Percentiles rank a stretch among this genome's conserved stretches.
These are phyloP conservation scores for Ascidia mentula DNA, from an alignment of 23 tunicate genomes.

Conservation along the genomic window DNA sequence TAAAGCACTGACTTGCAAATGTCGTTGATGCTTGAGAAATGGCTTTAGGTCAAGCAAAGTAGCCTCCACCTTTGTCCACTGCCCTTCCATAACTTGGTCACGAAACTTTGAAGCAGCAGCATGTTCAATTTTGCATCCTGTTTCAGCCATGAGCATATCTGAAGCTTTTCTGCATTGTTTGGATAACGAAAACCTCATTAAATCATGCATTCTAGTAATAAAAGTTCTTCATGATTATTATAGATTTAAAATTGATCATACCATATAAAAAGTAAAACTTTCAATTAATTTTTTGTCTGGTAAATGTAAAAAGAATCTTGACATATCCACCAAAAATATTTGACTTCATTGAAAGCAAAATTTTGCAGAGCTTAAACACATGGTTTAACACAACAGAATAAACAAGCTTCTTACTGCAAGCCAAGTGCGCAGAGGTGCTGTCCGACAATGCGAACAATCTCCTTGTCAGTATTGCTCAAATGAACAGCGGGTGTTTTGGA, in stretches of 20 bases:
- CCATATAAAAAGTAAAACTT: background rate
- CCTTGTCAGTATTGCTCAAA: conserved; percentile 72
- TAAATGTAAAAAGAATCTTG: background rate
- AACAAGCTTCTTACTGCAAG: conserved; percentile 55
- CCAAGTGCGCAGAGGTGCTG: conserved; percentile 84
- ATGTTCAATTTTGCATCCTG: conserved; percentile 88
- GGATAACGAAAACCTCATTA: too few species aligned
- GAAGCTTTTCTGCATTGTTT: conserved; percentile 69
- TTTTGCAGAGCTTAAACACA: background rate
- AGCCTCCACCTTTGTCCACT: conserved; percentile 71
- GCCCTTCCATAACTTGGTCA: conserved; percentile 63
- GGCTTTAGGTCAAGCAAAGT: conserved; percentile 72
- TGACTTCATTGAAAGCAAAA: too few species aligned
- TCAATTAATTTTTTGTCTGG: too few species aligned
- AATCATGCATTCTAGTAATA: too few species aligned
- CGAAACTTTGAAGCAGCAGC: conserved; percentile 71
- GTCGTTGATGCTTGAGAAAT: conserved; percentile 69
- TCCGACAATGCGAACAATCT: conserved; percentile 88
- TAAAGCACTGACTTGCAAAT: conserved; percentile 53
- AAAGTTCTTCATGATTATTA: too few species aligned
- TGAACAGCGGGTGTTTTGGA: conserved; percentile 11
- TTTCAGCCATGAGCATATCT: conserved; percentile 67
- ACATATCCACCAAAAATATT: background rate
- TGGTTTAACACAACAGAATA: background rate
- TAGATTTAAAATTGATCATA: background rate